Percentiles rank a stretch among this genome's conserved stretches.
Evolutionary conservation across 2,113 vertebrate species (phyloP).

Genomic region (Chaetops frenatus): DNA sequence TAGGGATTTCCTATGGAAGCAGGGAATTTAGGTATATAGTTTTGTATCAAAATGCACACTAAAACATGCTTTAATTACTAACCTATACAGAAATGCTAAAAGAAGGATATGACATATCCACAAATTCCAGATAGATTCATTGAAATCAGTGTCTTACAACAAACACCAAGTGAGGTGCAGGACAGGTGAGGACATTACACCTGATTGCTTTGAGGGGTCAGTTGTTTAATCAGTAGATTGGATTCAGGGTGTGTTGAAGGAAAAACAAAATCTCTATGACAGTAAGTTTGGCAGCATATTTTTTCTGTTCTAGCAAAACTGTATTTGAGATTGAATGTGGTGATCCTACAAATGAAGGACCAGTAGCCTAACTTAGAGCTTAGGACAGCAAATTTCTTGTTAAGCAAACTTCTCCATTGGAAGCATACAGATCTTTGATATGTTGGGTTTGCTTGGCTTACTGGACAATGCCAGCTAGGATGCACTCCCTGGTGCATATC

Average conservation of each 20-base stretch:
- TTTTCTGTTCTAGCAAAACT: background rate
- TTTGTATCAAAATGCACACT: background rate
- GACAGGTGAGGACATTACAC: background rate
- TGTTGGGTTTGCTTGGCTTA: background rate
- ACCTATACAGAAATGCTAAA: background rate
- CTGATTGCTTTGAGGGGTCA: background rate
- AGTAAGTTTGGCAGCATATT: background rate
- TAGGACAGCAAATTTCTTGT: background rate
- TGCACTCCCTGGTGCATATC: background rate
- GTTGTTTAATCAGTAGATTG: background rate
- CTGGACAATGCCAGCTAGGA: background rate
- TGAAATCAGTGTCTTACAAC: background rate
- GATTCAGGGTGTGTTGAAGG: background rate
- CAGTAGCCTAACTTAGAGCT: background rate
- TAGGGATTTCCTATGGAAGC: background rate
- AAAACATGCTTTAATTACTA: slow-evolving; percentile 17
- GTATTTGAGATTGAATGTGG: background rate
- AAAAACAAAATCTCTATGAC: background rate
- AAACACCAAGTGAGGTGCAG: background rate
- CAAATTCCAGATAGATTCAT: background rate
- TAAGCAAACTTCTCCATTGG: background rate
- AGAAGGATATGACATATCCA: background rate
- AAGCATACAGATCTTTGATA: background rate
- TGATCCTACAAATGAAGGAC: background rate
- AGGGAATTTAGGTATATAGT: background rate